Conservation (phyloP, 2,888 invertebrate species). For the Lycia hirtaria region DNA sequence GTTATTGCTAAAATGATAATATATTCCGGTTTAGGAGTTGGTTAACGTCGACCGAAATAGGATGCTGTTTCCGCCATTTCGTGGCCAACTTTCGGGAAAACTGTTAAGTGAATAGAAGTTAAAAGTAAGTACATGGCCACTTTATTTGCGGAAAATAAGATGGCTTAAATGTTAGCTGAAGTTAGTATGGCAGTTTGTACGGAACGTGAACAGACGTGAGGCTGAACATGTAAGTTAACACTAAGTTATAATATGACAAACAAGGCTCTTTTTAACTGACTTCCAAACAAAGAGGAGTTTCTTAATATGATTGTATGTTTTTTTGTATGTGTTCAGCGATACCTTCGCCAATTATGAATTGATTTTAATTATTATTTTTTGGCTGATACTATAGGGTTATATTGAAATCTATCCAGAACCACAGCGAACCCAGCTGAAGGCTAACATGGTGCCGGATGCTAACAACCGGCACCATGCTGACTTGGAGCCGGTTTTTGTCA, state of each 20-base stretch:
- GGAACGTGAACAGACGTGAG: neutral
- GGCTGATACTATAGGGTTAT: too few relatives aligned
- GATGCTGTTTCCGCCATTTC: slow-evolving; percentile 36
- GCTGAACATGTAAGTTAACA: neutral
- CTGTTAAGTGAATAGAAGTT: slow-evolving; percentile 31
- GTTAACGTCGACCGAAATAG: slow-evolving; percentile 36
- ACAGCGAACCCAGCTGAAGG: too few relatives aligned
- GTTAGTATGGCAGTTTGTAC: slow-evolving; percentile 4
- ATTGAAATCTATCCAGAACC: too few relatives aligned
- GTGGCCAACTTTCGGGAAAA: slow-evolving; percentile 27
- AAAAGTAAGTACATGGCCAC: slow-evolving; percentile 22
- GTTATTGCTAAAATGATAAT: slow-evolving; percentile 44
- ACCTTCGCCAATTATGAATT: too few relatives aligned
- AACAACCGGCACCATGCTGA: too few relatives aligned
- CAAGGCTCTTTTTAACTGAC: neutral
- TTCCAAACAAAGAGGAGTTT: too few relatives aligned
- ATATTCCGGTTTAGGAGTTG: slow-evolving; percentile 40
- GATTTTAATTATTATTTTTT: too few relatives aligned
- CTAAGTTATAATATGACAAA: neutral
- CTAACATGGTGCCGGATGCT: too few relatives aligned
- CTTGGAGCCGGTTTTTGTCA: too few relatives aligned
- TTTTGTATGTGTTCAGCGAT: too few relatives aligned
- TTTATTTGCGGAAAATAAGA: slow-evolving; percentile 21
- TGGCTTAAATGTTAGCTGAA: slow-evolving; percentile 14
- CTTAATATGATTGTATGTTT: too few relatives aligned